phyloP scores from a whole-genome alignment of 2,888 invertebrate species.

The Esperia sulphurella region DNA sequence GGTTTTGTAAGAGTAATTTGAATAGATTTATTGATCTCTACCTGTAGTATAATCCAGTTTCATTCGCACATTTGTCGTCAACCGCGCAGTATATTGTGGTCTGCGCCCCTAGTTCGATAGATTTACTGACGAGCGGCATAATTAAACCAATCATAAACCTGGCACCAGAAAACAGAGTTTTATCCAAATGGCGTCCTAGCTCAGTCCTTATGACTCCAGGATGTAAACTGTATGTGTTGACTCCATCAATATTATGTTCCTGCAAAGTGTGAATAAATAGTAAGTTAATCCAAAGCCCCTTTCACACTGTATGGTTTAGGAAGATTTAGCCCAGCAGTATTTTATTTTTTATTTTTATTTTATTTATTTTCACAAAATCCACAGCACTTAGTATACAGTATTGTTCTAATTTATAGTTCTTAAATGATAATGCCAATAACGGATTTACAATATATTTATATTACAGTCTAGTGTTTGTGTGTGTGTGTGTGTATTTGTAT shows the following conservation, averaged over 20 bases:
- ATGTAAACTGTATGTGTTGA: conserved; percentile 85
- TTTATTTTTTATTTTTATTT: too few relatives aligned
- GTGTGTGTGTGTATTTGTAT: too few relatives aligned
- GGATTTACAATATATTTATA: too few relatives aligned
- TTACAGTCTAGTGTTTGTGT: too few relatives aligned
- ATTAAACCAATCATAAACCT: conserved; percentile 54
- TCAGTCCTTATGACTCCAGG: conserved; percentile 89
- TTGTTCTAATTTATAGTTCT: too few relatives aligned
- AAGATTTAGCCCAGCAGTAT: too few relatives aligned
- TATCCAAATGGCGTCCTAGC: conserved; percentile 81
- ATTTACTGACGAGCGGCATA: conserved; percentile 71
- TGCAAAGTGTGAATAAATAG: conserved; percentile 23
- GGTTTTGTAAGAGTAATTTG: neutral
- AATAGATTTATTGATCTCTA: too few relatives aligned
- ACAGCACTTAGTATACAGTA: too few relatives aligned
- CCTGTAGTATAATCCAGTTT: conserved; percentile 41
- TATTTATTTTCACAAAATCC: too few relatives aligned
- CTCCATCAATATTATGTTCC: conserved; percentile 68
- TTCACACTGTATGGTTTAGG: too few relatives aligned
- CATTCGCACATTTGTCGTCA: conserved; percentile 76
- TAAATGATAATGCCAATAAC: too few relatives aligned
- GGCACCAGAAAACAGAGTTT: conserved; percentile 69
- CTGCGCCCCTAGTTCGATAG: conserved; percentile 84
- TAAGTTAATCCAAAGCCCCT: too few relatives aligned
- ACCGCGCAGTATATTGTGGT: conserved; percentile 86